phyloP scores from a whole-genome alignment of 1,140 invertebrate species.

The Caerostris extrusa region DNA sequence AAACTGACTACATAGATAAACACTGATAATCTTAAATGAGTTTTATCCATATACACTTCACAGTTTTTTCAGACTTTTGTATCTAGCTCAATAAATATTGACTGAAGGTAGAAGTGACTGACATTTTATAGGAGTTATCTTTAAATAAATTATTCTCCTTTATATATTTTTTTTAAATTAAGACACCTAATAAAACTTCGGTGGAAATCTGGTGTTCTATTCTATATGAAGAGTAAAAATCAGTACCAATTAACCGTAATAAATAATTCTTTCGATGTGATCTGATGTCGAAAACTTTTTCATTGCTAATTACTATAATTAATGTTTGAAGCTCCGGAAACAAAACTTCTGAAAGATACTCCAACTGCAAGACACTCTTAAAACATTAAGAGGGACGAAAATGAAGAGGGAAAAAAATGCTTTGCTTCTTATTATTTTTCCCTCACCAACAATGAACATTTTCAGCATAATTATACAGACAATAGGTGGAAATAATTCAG shows the following conservation, averaged over 20 bases:
- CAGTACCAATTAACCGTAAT: conserved; percentile 16
- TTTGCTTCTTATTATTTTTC: background rate
- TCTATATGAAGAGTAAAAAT: background rate
- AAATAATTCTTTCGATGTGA: conserved; percentile 13
- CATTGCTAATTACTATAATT: conserved; percentile 47
- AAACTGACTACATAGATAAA: too few relatives aligned
- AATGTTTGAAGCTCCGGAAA: background rate
- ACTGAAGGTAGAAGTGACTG: background rate
- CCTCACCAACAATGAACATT: conserved; percentile 22
- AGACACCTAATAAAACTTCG: background rate
- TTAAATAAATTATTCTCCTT: too few relatives aligned
- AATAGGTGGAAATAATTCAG: conserved; percentile 30
- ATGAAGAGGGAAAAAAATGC: background rate
- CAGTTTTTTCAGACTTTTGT: too few relatives aligned
- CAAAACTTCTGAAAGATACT: conserved; percentile 25
- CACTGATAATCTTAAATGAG: too few relatives aligned
- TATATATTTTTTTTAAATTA: background rate
- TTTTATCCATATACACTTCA: too few relatives aligned
- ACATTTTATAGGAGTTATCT: too few relatives aligned
- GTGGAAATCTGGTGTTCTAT: background rate
- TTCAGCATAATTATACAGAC: conserved; percentile 20
- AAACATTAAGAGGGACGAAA: background rate
- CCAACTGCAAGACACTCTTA: conserved; percentile 29
- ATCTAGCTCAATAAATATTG: background rate
- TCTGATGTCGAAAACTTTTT: background rate